Conservation (phyloP, 2,113 vertebrate genomes). For the Anoplopoma fimbria region DNA sequence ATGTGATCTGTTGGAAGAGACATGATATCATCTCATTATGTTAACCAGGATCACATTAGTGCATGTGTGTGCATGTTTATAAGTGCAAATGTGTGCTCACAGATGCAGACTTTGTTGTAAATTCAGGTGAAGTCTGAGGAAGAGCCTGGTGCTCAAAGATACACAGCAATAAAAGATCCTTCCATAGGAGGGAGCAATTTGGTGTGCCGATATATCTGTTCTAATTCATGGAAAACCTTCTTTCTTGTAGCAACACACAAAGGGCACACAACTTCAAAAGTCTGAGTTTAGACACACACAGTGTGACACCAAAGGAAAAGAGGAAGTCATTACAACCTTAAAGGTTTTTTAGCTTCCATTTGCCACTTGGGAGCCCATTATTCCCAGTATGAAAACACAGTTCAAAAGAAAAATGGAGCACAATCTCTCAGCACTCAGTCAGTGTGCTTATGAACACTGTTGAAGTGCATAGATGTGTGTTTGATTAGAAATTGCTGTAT, state of each 20-base stretch:
- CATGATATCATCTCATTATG: background rate
- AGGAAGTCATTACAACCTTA: background rate
- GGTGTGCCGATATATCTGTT: background rate
- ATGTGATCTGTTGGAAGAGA: slow-evolving; percentile 11
- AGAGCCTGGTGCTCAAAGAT: background rate
- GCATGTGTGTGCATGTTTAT: background rate
- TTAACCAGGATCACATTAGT: background rate
- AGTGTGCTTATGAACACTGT: background rate
- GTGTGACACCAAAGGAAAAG: background rate
- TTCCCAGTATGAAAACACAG: background rate
- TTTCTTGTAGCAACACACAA: background rate
- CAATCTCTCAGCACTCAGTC: background rate
- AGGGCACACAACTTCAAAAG: background rate
- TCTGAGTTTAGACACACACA: background rate
- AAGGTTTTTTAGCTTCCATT: background rate
- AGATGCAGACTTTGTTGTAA: background rate
- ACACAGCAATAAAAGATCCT: background rate
- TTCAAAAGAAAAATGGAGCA: background rate
- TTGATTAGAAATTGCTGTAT: background rate
- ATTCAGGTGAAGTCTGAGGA: background rate
- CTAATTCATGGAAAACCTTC: background rate
- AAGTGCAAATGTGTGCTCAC: background rate
- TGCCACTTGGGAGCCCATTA: background rate
- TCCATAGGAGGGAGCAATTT: background rate
- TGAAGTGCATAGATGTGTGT: background rate